A percentile compares a stretch with the other conserved stretches of the same genome.
These are phyloP conservation scores for Acleris holmiana DNA, from an alignment of 2,888 invertebrate species.

Conservation along the genomic window DNA sequence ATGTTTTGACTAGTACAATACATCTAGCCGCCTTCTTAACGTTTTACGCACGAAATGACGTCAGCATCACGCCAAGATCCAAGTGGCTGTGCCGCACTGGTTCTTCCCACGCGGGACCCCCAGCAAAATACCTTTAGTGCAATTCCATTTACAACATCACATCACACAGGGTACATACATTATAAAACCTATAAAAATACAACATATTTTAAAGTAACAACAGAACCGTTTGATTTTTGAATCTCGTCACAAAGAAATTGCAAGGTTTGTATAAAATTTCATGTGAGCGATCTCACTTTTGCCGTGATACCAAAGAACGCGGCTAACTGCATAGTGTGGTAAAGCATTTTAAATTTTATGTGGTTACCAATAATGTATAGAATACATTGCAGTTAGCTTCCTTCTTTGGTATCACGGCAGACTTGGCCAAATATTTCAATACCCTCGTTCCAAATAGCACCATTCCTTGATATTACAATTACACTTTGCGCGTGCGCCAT, in stretches of 20 bases:
- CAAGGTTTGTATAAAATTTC: not conserved
- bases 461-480: constrained; percentile 56
- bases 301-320: no score
- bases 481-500: not conserved
- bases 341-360: no score
- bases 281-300: constrained; percentile 11
- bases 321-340: no score
- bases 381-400: no score
- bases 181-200: constrained; percentile 19
- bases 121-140: not conserved
- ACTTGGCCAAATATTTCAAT: constrained; percentile 3
- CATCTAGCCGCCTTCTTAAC: no score
- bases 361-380: no score
- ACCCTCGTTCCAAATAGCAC: constrained; percentile 47
- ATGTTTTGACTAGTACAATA: no score
- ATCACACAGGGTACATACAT: not conserved
- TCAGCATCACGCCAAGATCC: no score
- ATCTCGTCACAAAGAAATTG: not conserved
- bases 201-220: constrained; percentile 1
- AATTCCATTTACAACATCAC: not conserved
- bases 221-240: not conserved
- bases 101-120: not conserved
- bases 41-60: no score
- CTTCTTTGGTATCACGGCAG: no score
- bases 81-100: no score